These are phyloP conservation scores for Eulimnadia texana DNA, from an alignment of 1,140 invertebrate species.

Conservation along the genomic window DNA sequence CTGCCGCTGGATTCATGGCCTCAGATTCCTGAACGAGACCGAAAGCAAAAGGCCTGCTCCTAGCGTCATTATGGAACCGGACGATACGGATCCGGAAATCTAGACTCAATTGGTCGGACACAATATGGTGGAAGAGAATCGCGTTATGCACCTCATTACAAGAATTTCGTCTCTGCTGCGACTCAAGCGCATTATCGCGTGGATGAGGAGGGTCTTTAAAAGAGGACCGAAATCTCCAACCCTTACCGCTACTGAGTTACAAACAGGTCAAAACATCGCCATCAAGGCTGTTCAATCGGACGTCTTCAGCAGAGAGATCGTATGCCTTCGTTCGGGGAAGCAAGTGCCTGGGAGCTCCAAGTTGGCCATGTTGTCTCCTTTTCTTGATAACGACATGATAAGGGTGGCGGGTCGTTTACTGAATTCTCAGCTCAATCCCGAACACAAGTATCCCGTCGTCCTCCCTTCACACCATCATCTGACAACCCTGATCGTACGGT, in stretches of 20 bases:
- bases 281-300: background rate
- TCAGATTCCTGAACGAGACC: slow-evolving; percentile 7
- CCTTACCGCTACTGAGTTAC: background rate
- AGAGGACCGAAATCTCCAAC: background rate
- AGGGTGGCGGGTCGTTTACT: background rate
- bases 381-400: background rate
- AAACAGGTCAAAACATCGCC: background rate
- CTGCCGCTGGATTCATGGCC: slow-evolving; percentile 16
- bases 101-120: background rate
- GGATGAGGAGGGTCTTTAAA: background rate
- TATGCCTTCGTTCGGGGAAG: background rate
- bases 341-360: background rate
- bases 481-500: background rate
- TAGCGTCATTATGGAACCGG: background rate
- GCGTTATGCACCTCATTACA: background rate
- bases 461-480: background rate
- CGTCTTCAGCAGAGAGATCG: background rate
- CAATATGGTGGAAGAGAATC: background rate
- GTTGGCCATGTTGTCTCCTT: background rate
- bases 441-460: background rate
- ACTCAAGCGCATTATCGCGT: background rate
- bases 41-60: background rate
- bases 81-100: background rate
- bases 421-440: too few relatives aligned
- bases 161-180: background rate